Conservation (phyloP, 2,888 invertebrate species). For the Drosophila leonis region DNA sequence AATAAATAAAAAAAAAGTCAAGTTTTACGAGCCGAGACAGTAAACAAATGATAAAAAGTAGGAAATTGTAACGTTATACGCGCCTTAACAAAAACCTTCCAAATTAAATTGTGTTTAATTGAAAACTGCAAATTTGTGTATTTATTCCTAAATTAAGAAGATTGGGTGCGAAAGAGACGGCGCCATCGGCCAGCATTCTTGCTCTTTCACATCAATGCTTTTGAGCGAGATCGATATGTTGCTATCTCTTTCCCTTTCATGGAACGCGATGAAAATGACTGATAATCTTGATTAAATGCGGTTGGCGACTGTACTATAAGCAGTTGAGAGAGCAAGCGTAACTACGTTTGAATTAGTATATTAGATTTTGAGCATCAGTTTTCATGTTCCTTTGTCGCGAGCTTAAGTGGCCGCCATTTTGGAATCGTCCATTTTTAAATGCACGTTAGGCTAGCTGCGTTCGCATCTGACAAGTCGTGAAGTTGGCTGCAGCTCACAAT, state of each 20-base stretch:
- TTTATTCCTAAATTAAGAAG: conserved; percentile 10
- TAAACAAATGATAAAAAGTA: neutral
- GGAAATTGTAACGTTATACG: conserved; percentile 67
- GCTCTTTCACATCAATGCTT: conserved; percentile 25
- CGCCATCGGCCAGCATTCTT: neutral
- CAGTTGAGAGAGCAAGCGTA: no score
- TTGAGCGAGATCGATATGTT: neutral
- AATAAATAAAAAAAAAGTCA: neutral
- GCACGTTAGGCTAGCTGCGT: conserved; percentile 27
- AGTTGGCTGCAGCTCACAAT: conserved; percentile 19
- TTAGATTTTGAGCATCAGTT: no score
- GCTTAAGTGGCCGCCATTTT: conserved; percentile 41
- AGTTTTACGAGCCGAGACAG: conserved; percentile 40
- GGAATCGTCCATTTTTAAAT: conserved; percentile 19
- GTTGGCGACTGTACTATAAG: neutral
- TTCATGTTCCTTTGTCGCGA: neutral
- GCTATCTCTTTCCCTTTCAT: conserved; percentile 34
- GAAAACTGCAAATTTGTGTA: neutral
- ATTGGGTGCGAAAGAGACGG: neutral
- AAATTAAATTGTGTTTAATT: neutral
- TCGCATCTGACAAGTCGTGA: conserved; percentile 6
- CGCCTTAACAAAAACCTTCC: conserved; percentile 51
- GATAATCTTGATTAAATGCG: neutral
- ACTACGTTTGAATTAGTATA: neutral
- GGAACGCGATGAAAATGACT: neutral